These are phyloP conservation scores for Ornithoptera priamus DNA, from an alignment of 2,888 invertebrate genomes.

Conservation along the genomic window DNA sequence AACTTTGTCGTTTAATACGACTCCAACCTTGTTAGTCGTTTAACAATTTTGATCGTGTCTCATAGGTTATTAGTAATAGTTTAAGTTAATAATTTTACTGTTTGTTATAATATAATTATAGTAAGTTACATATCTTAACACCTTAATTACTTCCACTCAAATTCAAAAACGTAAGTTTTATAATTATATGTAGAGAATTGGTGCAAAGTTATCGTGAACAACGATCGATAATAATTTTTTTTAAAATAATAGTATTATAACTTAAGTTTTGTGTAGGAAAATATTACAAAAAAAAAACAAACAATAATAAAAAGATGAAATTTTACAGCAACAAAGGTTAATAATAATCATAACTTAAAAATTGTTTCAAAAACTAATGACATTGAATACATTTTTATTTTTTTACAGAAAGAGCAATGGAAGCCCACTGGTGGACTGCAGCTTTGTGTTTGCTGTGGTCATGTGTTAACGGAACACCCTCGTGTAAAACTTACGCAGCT, in stretches of 20 bases:
- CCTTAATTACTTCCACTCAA: background rate
- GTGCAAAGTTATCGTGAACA: background rate
- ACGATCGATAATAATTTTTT: background rate
- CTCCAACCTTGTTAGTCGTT: background rate
- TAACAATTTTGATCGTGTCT: background rate
- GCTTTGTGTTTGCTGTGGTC: background rate
- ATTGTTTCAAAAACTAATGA: too few relatives aligned
- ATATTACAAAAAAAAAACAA: too few relatives aligned
- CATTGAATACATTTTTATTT: background rate
- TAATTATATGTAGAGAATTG: background rate
- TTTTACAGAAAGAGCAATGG: conserved; percentile 14
- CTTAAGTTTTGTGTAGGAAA: too few relatives aligned
- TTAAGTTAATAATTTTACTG: background rate
- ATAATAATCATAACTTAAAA: too few relatives aligned
- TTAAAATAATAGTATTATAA: too few relatives aligned
- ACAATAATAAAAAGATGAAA: too few relatives aligned
- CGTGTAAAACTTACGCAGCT: conserved; percentile 34
- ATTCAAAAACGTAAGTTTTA: background rate
- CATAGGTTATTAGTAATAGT: background rate
- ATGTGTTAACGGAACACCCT: conserved; percentile 30
- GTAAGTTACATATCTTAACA: background rate
- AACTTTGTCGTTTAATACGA: background rate
- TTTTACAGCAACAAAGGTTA: too few relatives aligned
- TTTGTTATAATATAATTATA: background rate
- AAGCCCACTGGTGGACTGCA: conserved; percentile 1